These are phyloP conservation scores for Polietes domitor DNA, from an alignment of 2,888 invertebrate species.

Conservation along the genomic window DNA sequence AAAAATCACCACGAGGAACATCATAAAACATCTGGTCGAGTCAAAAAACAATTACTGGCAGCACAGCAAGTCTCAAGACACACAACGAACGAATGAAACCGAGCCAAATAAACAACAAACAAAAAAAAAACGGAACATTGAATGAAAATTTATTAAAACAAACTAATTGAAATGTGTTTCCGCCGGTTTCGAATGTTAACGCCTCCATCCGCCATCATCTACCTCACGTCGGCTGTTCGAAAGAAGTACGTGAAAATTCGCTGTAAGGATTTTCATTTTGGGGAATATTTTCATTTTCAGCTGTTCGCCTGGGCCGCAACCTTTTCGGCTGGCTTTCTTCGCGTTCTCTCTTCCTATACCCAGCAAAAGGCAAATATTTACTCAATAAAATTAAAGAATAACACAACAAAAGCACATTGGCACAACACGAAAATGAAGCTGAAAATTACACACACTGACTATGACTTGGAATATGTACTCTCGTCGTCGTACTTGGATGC, in stretches of 20 bases:
- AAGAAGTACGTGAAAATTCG: slow-evolving; percentile 29
- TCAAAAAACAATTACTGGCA: not conserved
- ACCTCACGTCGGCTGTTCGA: not conserved
- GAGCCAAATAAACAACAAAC: not conserved
- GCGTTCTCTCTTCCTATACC: not conserved
- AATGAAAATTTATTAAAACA: slow-evolving; percentile 23
- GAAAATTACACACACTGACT: not conserved
- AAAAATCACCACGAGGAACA: not conserved
- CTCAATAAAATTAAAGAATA: slow-evolving; percentile 27
- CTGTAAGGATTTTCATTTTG: not conserved
- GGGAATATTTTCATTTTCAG: not conserved
- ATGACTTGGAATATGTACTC: not conserved
- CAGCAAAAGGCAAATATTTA: slow-evolving; percentile 33
- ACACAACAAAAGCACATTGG: slow-evolving; percentile 2
- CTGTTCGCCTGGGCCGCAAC: not conserved
- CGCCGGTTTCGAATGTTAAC: not conserved
- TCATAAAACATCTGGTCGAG: not conserved
- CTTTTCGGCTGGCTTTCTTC: not conserved
- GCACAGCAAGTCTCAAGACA: not conserved
- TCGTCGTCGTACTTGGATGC: not conserved
- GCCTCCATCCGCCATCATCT: not conserved
- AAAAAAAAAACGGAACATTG: not conserved
- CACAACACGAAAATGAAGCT: not conserved
- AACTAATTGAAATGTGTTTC: slow-evolving; percentile 23
- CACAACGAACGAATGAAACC: not conserved